Evolutionary conservation across 2,113 vertebrate species (phyloP).

Genomic region (Gobiocypris rarus): DNA sequence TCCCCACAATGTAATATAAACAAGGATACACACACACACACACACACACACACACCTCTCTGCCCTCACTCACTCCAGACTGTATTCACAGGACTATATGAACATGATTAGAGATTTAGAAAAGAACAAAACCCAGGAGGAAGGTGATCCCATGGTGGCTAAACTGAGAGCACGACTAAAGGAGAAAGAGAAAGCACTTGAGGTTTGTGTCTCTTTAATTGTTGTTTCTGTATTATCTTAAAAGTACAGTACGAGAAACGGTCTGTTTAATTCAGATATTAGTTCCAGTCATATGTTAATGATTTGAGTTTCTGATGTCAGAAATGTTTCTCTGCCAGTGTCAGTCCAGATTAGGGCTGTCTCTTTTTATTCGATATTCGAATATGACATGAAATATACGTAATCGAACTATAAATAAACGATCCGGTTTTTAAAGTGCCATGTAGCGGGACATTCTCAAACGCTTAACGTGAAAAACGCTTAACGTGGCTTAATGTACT

Average conservation of each 20-base stretch:
- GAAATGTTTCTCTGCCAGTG: background rate
- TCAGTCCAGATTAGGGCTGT: too few species aligned
- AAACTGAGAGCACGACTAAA: constrained; percentile 78
- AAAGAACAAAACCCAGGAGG: constrained; percentile 70
- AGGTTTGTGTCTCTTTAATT: constrained; percentile 62
- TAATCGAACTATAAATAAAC: too few species aligned
- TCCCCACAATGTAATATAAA: too few species aligned
- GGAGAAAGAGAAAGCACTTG: constrained; percentile 78
- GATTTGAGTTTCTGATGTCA: background rate
- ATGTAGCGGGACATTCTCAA: too few species aligned
- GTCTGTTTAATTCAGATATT: background rate
- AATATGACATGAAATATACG: too few species aligned
- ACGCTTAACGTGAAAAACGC: too few species aligned
- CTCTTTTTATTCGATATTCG: too few species aligned
- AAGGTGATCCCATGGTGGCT: constrained; percentile 69
- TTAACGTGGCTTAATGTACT: too few species aligned
- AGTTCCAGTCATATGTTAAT: background rate
- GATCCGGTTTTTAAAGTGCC: too few species aligned
- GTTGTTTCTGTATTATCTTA: background rate
- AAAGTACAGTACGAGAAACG: background rate
- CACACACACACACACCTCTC: background rate
- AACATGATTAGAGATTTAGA: constrained; percentile 75
- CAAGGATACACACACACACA: background rate
- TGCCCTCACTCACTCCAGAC: too few species aligned
- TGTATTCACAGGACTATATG: constrained; percentile 75